phyloP scores from a whole-genome alignment of 1,140 invertebrate species.

The Panagrolaimus sp. region DNA sequence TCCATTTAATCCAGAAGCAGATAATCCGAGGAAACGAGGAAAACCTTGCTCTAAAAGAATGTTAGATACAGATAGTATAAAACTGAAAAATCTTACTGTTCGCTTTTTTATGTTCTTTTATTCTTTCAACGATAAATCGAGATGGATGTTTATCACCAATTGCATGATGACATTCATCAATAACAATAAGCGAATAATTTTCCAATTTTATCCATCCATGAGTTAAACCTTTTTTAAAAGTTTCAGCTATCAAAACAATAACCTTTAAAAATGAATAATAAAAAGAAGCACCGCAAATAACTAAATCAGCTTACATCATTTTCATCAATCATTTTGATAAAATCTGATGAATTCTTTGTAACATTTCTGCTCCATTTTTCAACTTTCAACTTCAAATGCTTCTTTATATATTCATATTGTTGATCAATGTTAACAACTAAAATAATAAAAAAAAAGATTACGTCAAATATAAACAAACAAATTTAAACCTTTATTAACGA shows the following conservation, averaged over 20 bases:
- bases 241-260: slow-evolving; percentile 77
- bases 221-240: slow-evolving; percentile 71
- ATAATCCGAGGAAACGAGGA: no score
- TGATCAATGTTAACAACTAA: slow-evolving; percentile 73
- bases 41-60: no score
- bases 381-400: slow-evolving; percentile 66
- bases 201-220: slow-evolving; percentile 63
- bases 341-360: no score
- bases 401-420: slow-evolving; percentile 69
- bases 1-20: no score
- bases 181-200: slow-evolving; percentile 61
- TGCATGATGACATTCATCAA: slow-evolving; percentile 64
- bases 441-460: slow-evolving; percentile 29
- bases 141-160: slow-evolving; percentile 60
- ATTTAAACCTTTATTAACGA: slow-evolving; percentile 60
- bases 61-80: no score
- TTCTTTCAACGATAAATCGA: slow-evolving; percentile 57
- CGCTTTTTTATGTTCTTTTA: no score
- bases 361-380: slow-evolving; percentile 64
- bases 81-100: no score
- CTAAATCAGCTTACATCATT: slow-evolving; percentile 15
- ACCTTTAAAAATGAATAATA: slow-evolving; percentile 65
- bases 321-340: no score
- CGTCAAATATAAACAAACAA: not conserved
- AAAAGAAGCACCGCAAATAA: slow-evolving; percentile 68